Base-by-base conservation (phyloP, 2,113 vertebrate genomes). In the Nibea albiflora region DNA sequence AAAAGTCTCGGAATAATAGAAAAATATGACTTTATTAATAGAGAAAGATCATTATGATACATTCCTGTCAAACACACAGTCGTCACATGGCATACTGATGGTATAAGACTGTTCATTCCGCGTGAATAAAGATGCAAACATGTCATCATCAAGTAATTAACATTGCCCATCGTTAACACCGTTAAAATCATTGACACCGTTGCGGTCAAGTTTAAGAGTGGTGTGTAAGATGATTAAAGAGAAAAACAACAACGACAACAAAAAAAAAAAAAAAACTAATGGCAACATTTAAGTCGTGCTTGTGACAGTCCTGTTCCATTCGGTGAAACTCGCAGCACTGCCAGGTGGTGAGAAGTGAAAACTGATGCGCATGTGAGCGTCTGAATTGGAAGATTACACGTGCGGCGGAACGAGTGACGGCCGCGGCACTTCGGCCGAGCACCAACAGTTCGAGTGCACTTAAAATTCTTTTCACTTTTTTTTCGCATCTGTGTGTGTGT, bases 21-120 rank as follows among this genome's bases (percentile, higher is more conserved):
- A 99, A 99, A 99, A 99, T 99, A 99, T 94, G 92, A 96, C 96
- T 95, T 96, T 98, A 99, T 99, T 99, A 94, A 96, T 97, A 96
- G 96, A 97, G 96, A 97, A 97, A 97, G 95, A 95, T 95, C 96
- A 96, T 95, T 91, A 90, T 92, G 78, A 92, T 92, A 92, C 90
- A 94, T 93, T 93, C 88, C 71, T 88, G 90, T 91, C 85, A 90
- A 93, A 94, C 93, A 92, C 93, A 93, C 91, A 81, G 84, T 88
- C 88, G 88, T 89, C 76, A 92, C 91, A 89, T 89, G 84, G 77
- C 77, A 89, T 88, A 90, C 81, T 78, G 78, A 67, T 87, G 81
- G 84, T 70, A 90, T 94, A 94, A 92, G 93, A 93, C 89, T 92
- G 90, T 86, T 92, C 91, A 92, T 92, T 93, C 88, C 68, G 56